Evolutionary conservation across 2,888 invertebrate genomes (phyloP), one percentile per base, ranked within the genome.

Genomic region (Caenorhabditis panamensis): DNA sequence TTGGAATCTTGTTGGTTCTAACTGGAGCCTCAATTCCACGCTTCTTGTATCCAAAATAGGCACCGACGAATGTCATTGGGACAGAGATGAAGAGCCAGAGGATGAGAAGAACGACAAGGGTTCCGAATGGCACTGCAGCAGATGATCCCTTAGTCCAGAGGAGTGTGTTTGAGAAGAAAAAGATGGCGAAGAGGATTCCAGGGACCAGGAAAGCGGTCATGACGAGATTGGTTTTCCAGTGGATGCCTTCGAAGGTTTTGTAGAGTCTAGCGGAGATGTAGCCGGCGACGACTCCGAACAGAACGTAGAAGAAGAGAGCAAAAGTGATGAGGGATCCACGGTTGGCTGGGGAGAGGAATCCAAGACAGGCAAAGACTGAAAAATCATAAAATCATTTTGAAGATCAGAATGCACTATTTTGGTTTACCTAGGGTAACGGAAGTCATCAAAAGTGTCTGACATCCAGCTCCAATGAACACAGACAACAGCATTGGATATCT

Each of bases 71-170:
- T 1, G 97, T 97, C 81, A 99, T 93, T 1, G 99, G 99, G 79
- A 97, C 96, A 0, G 97, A 97, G n/a, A 99, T 96, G 66, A 96
- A 95, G 92, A 97, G 95, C 99, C 99, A 99, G 28, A 99, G 93
- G 0, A 96, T 95, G 80, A 99, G 92, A 71, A 99, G 93, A 24
- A 97, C 97, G 72, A 99, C 93, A 68, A 99, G 93, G 2, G 98
- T 99, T 69, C 95, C 95, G 93, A 99, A 99, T 4, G 99, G 98
- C 28, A 99, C 86, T 0, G 97, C 98, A 0, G 97, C 98, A 6
- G 97, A 97, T 87, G 97, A 97, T 66, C 95, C 95, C 91, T 98
- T 95, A 66, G 94, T 95, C 98, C 97, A 98, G 79, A 99, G 93
- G 67, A 99, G 94, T 88, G 97, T 93, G 93, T 99, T 99, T 94